Evolutionary conservation across 2,113 vertebrate genomes (phyloP).

Genomic region (Andinoacara biseriatus): DNA sequence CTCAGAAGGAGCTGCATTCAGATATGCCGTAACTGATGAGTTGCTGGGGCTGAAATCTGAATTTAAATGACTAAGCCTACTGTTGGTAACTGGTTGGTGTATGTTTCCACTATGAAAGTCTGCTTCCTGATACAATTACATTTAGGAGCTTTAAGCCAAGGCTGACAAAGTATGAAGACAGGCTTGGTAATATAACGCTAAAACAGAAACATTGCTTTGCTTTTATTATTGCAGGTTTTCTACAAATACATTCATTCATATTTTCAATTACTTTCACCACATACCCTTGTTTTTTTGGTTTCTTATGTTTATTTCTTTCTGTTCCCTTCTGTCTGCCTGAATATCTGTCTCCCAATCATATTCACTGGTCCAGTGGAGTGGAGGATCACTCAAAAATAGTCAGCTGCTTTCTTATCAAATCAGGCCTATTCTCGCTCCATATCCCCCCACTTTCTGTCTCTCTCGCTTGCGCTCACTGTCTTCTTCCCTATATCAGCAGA

Average conservation of each 20-base stretch:
- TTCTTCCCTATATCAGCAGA: conserved; percentile 27
- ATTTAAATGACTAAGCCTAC: background rate
- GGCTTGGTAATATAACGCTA: background rate
- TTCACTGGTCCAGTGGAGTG: conserved; percentile 40
- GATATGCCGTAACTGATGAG: background rate
- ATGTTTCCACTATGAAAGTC: background rate
- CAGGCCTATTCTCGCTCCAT: conserved; percentile 24
- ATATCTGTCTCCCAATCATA: conserved; percentile 30
- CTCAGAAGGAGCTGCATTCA: background rate
- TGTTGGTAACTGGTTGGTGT: background rate
- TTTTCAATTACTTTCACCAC: background rate
- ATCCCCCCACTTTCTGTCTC: conserved; percentile 25
- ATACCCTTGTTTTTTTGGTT: background rate
- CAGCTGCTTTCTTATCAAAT: conserved; percentile 48
- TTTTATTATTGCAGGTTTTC: background rate
- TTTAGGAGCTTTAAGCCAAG: background rate
- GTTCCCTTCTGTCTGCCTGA: conserved; percentile 10
- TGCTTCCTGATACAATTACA: background rate
- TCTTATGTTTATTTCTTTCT: conserved; percentile 16
- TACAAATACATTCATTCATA: background rate
- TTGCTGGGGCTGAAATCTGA: background rate
- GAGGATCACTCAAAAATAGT: conserved; percentile 54
- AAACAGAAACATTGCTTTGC: conserved; percentile 5
- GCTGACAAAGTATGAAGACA: background rate
- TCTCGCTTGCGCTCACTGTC: conserved; percentile 2